phyloP scores from a whole-genome alignment of 2,113 vertebrate species.

The Opisthocomus hoazin region DNA sequence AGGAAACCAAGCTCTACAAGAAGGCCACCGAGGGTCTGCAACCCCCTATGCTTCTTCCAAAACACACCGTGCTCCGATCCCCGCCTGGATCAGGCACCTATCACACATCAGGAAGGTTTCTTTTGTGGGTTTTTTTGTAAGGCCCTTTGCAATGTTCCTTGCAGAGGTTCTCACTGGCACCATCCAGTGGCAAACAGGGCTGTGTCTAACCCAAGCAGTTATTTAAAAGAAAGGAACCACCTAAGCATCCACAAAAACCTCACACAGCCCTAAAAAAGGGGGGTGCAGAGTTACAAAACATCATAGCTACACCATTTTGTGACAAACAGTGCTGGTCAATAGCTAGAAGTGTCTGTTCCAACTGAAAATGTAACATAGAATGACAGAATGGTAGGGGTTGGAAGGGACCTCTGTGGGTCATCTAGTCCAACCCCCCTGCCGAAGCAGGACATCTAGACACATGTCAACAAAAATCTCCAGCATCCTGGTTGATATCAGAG shows the following conservation, averaged over 20 bases:
- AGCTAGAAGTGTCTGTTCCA: neutral
- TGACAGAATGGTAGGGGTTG: too few relatives aligned
- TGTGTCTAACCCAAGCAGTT: neutral
- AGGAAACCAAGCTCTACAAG: neutral
- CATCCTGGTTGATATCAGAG: neutral
- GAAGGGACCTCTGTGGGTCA: too few relatives aligned
- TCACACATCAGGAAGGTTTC: neutral
- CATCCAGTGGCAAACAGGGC: neutral
- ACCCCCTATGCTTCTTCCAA: neutral
- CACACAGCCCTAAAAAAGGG: neutral
- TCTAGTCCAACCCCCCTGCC: too few relatives aligned
- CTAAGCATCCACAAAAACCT: neutral
- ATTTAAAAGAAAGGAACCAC: neutral
- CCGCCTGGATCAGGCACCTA: neutral
- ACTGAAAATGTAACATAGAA: neutral
- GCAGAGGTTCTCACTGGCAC: constrained; percentile 18
- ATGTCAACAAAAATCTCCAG: neutral
- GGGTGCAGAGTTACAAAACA: neutral
- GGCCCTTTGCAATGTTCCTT: neutral
- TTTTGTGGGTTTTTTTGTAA: neutral
- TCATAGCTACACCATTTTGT: neutral
- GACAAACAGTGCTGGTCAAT: neutral
- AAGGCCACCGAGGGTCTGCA: neutral
- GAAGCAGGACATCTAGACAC: neutral
- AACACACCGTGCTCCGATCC: neutral